Evolutionary conservation across 2,888 invertebrate species (phyloP).

Genomic region (Drosophila multiciliata): DNA sequence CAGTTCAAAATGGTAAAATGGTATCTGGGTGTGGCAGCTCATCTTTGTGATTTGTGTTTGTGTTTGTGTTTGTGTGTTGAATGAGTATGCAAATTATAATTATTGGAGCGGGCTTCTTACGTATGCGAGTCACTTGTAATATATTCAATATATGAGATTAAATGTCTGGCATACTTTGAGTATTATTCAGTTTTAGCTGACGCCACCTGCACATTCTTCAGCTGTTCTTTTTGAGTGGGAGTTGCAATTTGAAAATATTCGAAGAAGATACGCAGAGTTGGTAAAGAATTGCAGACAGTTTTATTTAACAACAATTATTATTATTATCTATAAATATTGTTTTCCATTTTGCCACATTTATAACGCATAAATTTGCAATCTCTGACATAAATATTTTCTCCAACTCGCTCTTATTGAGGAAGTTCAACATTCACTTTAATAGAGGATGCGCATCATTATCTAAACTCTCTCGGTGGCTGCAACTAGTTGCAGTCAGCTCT

Average conservation of each 20-base stretch:
- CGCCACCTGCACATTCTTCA: conserved; percentile 12
- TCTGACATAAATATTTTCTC: not conserved
- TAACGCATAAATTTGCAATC: not conserved
- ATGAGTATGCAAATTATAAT: conserved; percentile 59
- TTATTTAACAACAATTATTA: not conserved
- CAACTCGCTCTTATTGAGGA: conserved; percentile 26
- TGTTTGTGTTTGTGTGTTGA: conserved; percentile 2
- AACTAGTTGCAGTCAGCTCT: conserved; percentile 17
- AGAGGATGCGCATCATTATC: conserved; percentile 58
- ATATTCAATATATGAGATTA: conserved; percentile 1
- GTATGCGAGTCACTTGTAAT: conserved; percentile 24
- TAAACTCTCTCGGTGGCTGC: conserved; percentile 2
- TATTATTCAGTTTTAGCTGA: not conserved
- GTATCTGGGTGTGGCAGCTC: conserved; percentile 40
- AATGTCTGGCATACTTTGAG: conserved; percentile 8
- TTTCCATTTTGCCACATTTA: not conserved
- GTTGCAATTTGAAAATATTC: conserved; percentile 1
- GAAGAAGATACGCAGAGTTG: conserved; percentile 7
- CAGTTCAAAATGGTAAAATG: conserved; percentile 2
- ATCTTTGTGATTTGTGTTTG: conserved; percentile 24
- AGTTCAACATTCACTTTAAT: conserved; percentile 46
- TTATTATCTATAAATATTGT: not conserved
- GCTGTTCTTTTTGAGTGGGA: conserved; percentile 13
- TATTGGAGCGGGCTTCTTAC: conserved; percentile 18
- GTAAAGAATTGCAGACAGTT: not conserved